Conservation (phyloP, 1,140 invertebrate species). For the Mercenaria mercenaria region DNA sequence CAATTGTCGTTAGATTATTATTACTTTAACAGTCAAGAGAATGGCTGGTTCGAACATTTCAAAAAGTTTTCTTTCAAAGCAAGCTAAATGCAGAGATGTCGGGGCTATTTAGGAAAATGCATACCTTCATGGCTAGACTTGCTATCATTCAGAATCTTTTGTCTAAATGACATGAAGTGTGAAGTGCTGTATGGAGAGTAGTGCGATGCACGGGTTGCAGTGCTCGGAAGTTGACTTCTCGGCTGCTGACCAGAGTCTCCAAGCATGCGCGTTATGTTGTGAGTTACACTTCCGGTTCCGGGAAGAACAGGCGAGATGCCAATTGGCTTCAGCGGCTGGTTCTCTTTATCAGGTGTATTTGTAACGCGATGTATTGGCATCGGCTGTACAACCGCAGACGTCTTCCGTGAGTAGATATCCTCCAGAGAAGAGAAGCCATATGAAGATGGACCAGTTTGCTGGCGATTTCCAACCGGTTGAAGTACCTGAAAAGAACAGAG, state of each 20-base stretch:
- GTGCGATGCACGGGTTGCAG: conserved; percentile 18
- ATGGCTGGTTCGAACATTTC: no score
- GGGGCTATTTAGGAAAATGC: no score
- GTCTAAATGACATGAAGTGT: conserved; percentile 53
- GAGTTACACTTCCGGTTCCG: conserved; percentile 48
- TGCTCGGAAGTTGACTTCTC: background rate
- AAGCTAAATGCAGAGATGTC: no score
- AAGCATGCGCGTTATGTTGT: conserved; percentile 57
- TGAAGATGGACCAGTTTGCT: background rate
- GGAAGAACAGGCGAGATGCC: conserved; percentile 41
- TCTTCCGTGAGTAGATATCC: conserved; percentile 39
- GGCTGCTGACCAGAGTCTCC: background rate
- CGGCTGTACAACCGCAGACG: conserved; percentile 51
- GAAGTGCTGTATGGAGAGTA: conserved; percentile 33
- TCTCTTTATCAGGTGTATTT: conserved; percentile 56
- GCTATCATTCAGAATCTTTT: conserved; percentile 16
- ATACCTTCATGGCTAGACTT: background rate
- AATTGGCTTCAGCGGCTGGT: conserved; percentile 17
- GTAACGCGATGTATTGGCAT: conserved; percentile 8
- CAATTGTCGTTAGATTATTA: no score
- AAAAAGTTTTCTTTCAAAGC: no score
- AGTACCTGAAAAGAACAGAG: conserved; percentile 14
- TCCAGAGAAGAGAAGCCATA: conserved; percentile 11
- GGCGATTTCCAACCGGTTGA: conserved; percentile 35
- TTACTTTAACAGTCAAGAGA: no score